These are phyloP conservation scores for Glyphotaelius pellucidus DNA, from an alignment of 2,888 invertebrate genomes.

Conservation along the genomic window DNA sequence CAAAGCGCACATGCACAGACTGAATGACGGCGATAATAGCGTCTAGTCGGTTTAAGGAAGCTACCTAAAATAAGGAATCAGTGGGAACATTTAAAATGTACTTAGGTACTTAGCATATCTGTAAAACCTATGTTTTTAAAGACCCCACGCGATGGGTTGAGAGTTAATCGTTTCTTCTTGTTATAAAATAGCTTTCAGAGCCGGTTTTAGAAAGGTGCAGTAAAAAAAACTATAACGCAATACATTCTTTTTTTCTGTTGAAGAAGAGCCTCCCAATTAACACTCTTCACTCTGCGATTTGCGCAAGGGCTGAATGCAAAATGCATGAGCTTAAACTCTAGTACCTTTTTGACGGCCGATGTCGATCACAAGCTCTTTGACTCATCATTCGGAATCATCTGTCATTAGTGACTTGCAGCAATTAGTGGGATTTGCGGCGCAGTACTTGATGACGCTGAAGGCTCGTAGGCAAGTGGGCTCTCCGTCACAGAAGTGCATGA, in stretches of 20 bases:
- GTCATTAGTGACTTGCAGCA: slow-evolving; percentile 11
- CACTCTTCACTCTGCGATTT: not conserved
- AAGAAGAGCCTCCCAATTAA: not conserved
- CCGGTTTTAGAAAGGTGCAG: not conserved
- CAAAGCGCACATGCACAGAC: too few relatives aligned
- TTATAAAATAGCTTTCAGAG: not conserved
- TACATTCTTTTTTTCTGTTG: not conserved
- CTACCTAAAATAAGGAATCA: too few relatives aligned
- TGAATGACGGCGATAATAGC: too few relatives aligned
- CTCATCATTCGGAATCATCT: slow-evolving; percentile 29
- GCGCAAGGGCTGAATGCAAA: not conserved
- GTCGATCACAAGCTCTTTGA: slow-evolving; percentile 34
- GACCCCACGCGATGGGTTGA: too few relatives aligned
- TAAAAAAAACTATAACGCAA: not conserved
- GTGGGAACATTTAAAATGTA: too few relatives aligned
- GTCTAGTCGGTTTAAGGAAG: too few relatives aligned
- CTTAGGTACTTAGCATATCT: too few relatives aligned
- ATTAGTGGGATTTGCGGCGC: not conserved
- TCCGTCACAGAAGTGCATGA: not conserved
- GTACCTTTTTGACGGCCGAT: slow-evolving; percentile 18
- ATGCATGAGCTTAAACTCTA: not conserved
- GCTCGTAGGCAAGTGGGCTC: not conserved
- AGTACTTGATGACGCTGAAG: not conserved
- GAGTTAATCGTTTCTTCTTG: too few relatives aligned
- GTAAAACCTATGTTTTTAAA: too few relatives aligned